Evolutionary conservation across 2,888 invertebrate genomes (phyloP).

Genomic region (Oxycera nigricornis): DNA sequence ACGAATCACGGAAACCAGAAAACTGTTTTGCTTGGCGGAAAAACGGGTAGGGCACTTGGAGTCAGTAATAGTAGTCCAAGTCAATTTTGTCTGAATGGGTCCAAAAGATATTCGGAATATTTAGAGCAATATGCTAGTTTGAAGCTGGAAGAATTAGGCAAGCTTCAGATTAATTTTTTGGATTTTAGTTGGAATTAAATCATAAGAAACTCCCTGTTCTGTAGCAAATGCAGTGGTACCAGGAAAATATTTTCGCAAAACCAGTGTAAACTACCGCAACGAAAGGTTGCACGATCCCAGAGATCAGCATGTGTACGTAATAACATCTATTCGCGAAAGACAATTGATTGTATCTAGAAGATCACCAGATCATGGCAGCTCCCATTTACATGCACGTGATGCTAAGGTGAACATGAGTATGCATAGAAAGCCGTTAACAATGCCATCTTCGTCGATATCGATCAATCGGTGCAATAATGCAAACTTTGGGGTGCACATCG

Average conservation of each 20-base stretch:
- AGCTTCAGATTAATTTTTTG: too few species aligned
- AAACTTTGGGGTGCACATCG: not conserved
- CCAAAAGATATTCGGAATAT: not conserved
- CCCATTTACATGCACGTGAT: not conserved
- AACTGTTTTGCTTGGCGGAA: not conserved
- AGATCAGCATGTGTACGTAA: not conserved
- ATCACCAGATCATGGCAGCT: conserved; percentile 43
- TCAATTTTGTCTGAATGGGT: not conserved
- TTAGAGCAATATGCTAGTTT: too few species aligned
- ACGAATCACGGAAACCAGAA: conserved; percentile 15
- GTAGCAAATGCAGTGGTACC: too few species aligned
- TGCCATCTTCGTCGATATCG: conserved; percentile 43
- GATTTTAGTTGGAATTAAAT: too few species aligned
- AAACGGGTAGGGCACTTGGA: not conserved
- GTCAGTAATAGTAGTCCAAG: not conserved
- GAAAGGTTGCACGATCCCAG: not conserved
- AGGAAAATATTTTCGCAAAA: not conserved
- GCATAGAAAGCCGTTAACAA: conserved; percentile 41
- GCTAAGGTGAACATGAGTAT: not conserved
- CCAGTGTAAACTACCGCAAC: not conserved
- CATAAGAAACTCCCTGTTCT: too few species aligned
- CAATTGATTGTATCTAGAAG: conserved; percentile 26
- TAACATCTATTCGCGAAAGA: conserved; percentile 1
- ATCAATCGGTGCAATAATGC: conserved; percentile 37
- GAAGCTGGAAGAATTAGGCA: too few species aligned